Percentiles rank a stretch among this genome's conserved stretches.
These are phyloP conservation scores for Adela reaumurella DNA, from an alignment of 2,888 invertebrate genomes.

Conservation along the genomic window DNA sequence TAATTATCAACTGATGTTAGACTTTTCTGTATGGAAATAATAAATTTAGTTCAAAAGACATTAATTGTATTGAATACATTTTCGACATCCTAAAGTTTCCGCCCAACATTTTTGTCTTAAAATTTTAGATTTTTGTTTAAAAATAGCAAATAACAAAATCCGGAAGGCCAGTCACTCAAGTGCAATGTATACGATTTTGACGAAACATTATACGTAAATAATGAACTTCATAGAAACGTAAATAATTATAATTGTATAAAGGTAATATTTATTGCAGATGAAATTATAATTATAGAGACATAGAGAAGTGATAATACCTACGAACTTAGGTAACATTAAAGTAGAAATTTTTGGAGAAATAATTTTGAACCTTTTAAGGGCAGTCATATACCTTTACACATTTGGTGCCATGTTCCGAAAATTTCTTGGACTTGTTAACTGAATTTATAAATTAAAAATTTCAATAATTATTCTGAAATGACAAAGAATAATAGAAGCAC, in stretches of 20 bases:
- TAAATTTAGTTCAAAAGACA: not conserved
- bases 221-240: constrained; percentile 41
- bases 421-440: too few species aligned
- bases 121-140: not conserved
- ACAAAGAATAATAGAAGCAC: too few species aligned
- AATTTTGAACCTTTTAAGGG: not conserved
- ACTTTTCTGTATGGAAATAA: not conserved
- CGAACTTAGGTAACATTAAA: not conserved
- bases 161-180: constrained; percentile 53
- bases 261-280: not conserved
- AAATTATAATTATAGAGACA: not conserved
- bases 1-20: too few species aligned
- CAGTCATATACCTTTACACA: not conserved
- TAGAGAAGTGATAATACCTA: not conserved
- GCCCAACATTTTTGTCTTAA: constrained; percentile 2
- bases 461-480: too few species aligned
- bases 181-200: constrained; percentile 59
- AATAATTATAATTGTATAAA: not conserved
- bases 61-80: not conserved
- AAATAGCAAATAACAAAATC: constrained; percentile 20
- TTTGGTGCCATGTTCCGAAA: not conserved
- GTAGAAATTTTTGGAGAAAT: not conserved
- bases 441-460: too few species aligned
- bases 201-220: constrained; percentile 53
- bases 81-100: not conserved